A percentile compares a stretch with the other conserved stretches of the same genome.
These are phyloP conservation scores for Bombus fervidus DNA, from an alignment of 1,140 invertebrate species.

Conservation along the genomic window DNA sequence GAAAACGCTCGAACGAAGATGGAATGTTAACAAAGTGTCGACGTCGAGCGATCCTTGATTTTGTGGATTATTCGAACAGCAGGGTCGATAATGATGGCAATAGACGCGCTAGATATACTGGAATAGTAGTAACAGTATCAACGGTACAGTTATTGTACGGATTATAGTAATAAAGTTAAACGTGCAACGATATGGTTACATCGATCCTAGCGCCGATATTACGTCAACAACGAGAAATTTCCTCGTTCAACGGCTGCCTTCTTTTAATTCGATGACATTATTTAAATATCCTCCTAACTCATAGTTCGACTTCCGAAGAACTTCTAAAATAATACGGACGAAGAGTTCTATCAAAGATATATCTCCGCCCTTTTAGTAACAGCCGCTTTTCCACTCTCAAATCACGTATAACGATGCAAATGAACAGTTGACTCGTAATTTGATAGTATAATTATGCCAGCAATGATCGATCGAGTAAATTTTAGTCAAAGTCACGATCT, in stretches of 20 bases:
- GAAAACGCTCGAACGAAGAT: background rate
- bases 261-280: too few species aligned
- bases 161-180: slow-evolving; percentile 37
- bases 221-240: background rate
- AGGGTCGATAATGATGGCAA: background rate
- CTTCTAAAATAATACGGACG: background rate
- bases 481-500: background rate
- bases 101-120: background rate
- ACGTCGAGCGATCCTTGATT: background rate
- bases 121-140: slow-evolving; percentile 27
- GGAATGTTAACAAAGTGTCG: slow-evolving; percentile 11
- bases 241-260: too few species aligned
- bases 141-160: slow-evolving; percentile 27
- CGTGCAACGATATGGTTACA: background rate
- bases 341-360: background rate
- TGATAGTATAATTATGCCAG: fast-evolving
- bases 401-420: background rate
- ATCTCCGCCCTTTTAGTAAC: too few species aligned
- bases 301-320: background rate
- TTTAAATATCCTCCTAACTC: too few species aligned
- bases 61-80: slow-evolving; percentile 15
- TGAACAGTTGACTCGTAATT: background rate
- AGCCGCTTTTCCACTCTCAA: background rate
- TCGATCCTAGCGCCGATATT: slow-evolving; percentile 16
- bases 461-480: background rate